Base-by-base conservation (phyloP, 2,113 vertebrate genomes). In the Panthera leo region DNA sequence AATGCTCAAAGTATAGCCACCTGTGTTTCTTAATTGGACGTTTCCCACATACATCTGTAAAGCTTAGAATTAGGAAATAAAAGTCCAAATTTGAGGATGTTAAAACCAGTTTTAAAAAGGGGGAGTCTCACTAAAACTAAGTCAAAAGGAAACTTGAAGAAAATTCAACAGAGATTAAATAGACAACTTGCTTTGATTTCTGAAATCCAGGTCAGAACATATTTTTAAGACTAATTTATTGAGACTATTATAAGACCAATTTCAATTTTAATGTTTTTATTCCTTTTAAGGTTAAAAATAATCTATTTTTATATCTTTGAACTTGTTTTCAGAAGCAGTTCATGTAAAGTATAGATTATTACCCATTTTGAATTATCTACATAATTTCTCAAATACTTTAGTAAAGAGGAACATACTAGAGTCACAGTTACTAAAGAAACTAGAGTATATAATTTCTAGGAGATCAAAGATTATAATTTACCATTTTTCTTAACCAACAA, bases 161-260 rank as follows among this genome's bases (percentile, higher is more conserved):
- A 19, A 67, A 95, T 27, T 48, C 7, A 91, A 70, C 19, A 76
- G 39, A 89, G 93, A 67, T 73, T 73, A 53, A 84, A 31, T 25
- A 9, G 76, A 82, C 36, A 85, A 70, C 16, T 89, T 97, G 16
- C 34, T 67, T 93, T 91, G 76, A 58, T 39, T 96, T 80, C 71
- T 83, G 78, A 95, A 95, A 91, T 12, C 76, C 36, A 76, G 84
- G 42, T 4, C 36, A 85, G 71, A n/a, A 73, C 7, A 31, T 76
- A 86, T 79, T 90, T 83, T 93, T 85, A 88, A 92, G 78, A 94
- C 31, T 76, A 58, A 93, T 58, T 83, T 70, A 95, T 11, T 63
- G 42, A 95, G n/a, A 15, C 68, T 68, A 88, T 25, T 79, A 63
- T 39, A 79, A 85, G 88, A 82, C 13, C 7, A 48, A 68, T 83